Percentiles rank a stretch among this genome's conserved stretches.
Conservation (phyloP, 2,888 invertebrate species). For the Alloplasta piceator region DNA sequence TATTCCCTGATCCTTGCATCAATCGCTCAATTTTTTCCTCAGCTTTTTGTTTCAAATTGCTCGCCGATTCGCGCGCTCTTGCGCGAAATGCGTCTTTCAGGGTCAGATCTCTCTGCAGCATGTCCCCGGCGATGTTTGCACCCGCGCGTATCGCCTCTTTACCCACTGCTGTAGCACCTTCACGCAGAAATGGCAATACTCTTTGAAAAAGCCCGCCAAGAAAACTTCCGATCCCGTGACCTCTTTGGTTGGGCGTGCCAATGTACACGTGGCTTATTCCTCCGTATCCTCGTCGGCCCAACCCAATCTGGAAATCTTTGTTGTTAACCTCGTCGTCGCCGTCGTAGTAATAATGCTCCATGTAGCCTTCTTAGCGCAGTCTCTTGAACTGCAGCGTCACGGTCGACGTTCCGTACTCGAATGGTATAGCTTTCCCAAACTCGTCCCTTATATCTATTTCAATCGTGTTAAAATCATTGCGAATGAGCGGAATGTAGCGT, state of each 20-base stretch:
- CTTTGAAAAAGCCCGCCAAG: constrained; percentile 2
- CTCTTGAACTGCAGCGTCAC: no score
- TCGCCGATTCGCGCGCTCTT: neutral
- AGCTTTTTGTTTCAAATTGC: neutral
- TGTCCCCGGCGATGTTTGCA: neutral
- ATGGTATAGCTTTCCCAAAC: no score
- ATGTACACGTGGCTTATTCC: constrained; percentile 16
- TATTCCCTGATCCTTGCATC: constrained; percentile 6
- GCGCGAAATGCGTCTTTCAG: neutral
- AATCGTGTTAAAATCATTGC: constrained; percentile 46
- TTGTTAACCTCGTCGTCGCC: no score
- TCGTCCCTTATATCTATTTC: no score
- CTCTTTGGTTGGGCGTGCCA: neutral
- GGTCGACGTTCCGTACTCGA: no score
- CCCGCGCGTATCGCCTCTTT: constrained; percentile 9
- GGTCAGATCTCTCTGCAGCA: neutral
- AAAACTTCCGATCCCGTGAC: no score
- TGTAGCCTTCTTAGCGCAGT: no score
- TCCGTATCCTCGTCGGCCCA: neutral
- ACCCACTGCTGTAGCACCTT: neutral
- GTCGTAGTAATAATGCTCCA: neutral
- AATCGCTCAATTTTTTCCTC: neutral
- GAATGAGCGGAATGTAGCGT: constrained; percentile 43
- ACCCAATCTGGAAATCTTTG: neutral
- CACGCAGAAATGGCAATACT: neutral